Evolutionary conservation across 2,797 vertebrate genomes (phyloP), one percentile per base, ranked within the genome.

Genomic region (Leptoclinus maculatus): DNA sequence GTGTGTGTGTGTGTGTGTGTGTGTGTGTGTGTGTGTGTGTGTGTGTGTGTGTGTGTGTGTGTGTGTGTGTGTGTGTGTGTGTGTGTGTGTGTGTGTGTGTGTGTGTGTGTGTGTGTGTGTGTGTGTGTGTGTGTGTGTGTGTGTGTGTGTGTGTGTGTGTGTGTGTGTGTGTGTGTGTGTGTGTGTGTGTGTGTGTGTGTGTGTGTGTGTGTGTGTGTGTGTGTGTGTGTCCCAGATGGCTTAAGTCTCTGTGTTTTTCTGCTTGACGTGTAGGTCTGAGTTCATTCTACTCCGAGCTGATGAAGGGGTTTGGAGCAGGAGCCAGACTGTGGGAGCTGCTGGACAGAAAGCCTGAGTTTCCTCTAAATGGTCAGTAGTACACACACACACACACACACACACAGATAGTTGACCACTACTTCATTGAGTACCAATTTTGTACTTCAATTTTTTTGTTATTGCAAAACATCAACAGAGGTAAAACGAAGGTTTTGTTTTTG

Each of bases 261-360:
- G 36, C 76, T 32, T 74, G 39, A 47, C 56, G 34, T 56, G 29
- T 84, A 99, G 98, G 98, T 76, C 84, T 99, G 71, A 99, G 97
- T 90, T 97, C 98, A 1, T 99, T 99, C 93, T 99, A 99, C 92
- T 97, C 98, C 0, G 97, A 97, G 88, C 91, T 99, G 80, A 99
- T 99, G 98, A 99, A 98, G 85, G 98, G 98, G 23, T 95, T 99
- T 67, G 98, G 98, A 66, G 98, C 98, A 0, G 98, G 98, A 73
- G 72, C 95, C 43, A 96, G 97, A 76, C 95, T 99, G 1, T 99
- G 98, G 98, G 95, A 99, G 90, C 96, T 99, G 70, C 89, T 96
- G 64, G 98, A 99, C 88, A 94, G 97, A 83, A 95, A 96, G 53
- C 98, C 98, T 0, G 92, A 95, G 70, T 95, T 99, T 86, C 95